Conservation (phyloP, 2,888 invertebrate genomes). For the Sturmia bella region DNA sequence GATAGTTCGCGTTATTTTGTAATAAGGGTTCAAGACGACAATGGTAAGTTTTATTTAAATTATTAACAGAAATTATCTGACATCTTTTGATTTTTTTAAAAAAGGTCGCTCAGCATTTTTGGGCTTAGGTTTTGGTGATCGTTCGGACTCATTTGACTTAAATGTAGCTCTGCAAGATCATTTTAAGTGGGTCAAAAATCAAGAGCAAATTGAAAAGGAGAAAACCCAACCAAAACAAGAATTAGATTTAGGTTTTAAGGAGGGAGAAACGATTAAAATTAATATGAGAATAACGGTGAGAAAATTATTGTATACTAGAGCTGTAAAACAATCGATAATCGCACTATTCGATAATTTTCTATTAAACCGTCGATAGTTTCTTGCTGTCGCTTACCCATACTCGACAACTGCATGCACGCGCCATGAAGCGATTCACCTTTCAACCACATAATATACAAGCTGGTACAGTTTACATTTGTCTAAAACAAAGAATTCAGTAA, state of each 20-base stretch:
- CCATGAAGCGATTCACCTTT: too few relatives aligned
- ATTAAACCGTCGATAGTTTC: too few relatives aligned
- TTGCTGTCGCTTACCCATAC: too few relatives aligned
- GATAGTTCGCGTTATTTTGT: conserved; percentile 99
- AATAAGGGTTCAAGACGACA: conserved; percentile 95
- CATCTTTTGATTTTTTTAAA: neutral
- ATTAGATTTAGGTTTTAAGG: conserved; percentile 98
- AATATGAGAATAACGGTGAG: conserved; percentile 97
- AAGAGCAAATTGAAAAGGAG: conserved; percentile 90
- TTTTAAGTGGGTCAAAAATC: conserved; percentile 95
- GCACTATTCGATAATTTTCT: too few relatives aligned
- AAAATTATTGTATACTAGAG: neutral
- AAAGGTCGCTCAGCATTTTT: conserved; percentile 94
- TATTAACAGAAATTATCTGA: neutral
- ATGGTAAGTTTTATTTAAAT: conserved; percentile 84
- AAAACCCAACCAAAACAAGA: conserved; percentile 89
- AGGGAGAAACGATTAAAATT: conserved; percentile 99
- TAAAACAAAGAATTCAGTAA: too few relatives aligned
- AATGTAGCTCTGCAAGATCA: conserved; percentile 99
- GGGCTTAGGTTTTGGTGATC: conserved; percentile 97
- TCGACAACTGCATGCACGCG: too few relatives aligned
- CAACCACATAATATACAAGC: too few relatives aligned
- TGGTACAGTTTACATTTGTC: too few relatives aligned
- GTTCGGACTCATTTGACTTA: conserved; percentile 99
- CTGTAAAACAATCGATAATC: too few relatives aligned